A percentile compares a stretch with the other conserved stretches of the same genome.
Evolutionary conservation across 2,888 invertebrate genomes (phyloP).

Genomic region (Malachius bipustulatus): DNA sequence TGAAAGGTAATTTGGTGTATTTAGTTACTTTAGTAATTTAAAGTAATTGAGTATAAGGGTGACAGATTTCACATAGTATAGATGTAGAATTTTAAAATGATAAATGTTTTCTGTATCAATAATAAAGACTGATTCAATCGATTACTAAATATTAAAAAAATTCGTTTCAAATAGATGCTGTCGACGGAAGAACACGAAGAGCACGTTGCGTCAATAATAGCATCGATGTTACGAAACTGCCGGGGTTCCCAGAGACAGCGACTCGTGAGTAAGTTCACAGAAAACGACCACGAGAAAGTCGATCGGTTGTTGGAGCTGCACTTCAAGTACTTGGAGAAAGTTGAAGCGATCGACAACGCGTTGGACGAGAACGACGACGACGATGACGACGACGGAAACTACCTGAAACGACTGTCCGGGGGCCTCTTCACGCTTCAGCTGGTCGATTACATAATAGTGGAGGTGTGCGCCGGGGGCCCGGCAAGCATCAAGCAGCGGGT

Average conservation of each 20-base stretch:
- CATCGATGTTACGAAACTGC: conserved; percentile 87
- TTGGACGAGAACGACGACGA: conserved; percentile 47
- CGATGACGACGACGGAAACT: conserved; percentile 60
- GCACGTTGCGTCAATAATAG: conserved; percentile 86
- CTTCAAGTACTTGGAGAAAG: conserved; percentile 92
- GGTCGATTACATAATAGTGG: conserved; percentile 79
- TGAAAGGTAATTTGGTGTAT: too few relatives aligned
- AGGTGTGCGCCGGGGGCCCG: conserved; percentile 63
- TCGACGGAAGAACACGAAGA: conserved; percentile 89
- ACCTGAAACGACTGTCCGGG: conserved; percentile 74
- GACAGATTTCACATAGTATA: too few relatives aligned
- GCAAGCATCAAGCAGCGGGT: conserved; percentile 71
- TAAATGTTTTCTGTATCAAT: too few relatives aligned
- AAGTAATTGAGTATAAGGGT: too few relatives aligned
- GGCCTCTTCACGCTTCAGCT: conserved; percentile 95
- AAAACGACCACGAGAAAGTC: conserved; percentile 97
- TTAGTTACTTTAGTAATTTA: too few relatives aligned
- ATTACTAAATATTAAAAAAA: too few relatives aligned
- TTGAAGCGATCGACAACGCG: conserved; percentile 68
- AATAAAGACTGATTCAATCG: too few relatives aligned
- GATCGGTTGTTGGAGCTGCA: conserved; percentile 92
- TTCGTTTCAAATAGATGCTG: too few relatives aligned
- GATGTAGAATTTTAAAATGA: too few relatives aligned
- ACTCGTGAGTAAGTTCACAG: conserved; percentile 87
- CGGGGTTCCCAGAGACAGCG: conserved; percentile 82